A percentile compares a stretch with the other conserved stretches of the same genome.
phyloP scores from a whole-genome alignment of 2,113 vertebrate genomes.

The Orthonyx spaldingii region DNA sequence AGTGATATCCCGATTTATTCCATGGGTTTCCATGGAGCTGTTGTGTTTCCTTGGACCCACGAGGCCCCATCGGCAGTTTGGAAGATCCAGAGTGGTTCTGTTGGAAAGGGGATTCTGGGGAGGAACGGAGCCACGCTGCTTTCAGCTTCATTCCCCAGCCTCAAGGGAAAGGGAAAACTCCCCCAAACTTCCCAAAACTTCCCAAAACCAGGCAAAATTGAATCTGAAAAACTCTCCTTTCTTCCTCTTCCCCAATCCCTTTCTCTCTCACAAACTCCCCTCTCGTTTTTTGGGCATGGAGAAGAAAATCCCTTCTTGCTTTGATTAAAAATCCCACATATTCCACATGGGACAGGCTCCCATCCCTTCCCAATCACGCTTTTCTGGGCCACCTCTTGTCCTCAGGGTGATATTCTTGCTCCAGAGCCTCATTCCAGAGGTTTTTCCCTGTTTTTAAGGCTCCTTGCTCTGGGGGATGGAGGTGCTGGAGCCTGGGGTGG shows the following conservation, averaged over 20 bases:
- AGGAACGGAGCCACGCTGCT: fast-evolving
- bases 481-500: not conserved
- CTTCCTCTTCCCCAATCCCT: not conserved
- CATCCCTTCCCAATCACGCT: not conserved
- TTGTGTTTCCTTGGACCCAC: not conserved
- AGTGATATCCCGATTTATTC: fast-evolving
- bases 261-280: not conserved
- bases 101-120: not conserved
- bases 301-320: not conserved
- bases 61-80: not conserved
- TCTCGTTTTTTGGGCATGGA: not conserved
- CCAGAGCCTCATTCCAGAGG: not conserved
- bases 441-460: not conserved
- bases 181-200: not conserved
- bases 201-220: not conserved
- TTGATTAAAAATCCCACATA: not conserved
- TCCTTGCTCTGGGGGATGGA: not conserved
- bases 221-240: not conserved
- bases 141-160: fast-evolving
- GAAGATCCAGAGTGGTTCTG: not conserved
- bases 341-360: not conserved
- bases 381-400: not conserved
- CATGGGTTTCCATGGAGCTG: fast-evolving
- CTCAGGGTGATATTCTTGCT: not conserved
- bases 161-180: not conserved